Base-by-base conservation (phyloP, 2,888 invertebrate genomes). In the Epinotia bilunana region DNA sequence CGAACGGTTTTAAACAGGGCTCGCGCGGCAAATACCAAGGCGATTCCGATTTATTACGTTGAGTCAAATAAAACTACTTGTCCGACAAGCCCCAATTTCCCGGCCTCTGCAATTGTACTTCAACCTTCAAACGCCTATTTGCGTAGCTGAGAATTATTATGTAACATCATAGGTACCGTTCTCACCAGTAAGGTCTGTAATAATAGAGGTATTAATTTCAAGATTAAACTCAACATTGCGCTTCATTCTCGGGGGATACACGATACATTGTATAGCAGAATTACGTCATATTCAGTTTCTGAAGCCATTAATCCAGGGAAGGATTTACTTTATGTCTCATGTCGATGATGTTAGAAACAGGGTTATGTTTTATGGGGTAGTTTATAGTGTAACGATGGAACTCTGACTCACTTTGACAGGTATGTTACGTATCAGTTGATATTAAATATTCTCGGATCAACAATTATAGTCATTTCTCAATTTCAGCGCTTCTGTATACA, bases 251-350 rank as follows among this genome's bases (percentile, higher is more conserved):
- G 13, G 60, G 43, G 70, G 64, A 71, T 74, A 49, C n/a, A 16
- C 49, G 70, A 69, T 69, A 74, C 74, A 74, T 71, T 71, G 70
- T 74, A 65, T n/a, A 67, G 23, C 39, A 18, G 60, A 53, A 58
- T 63, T 49, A 53, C 64, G 70, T 70, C 70, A 71, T 65, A 71
- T 74, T 71, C 60, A 39, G 74, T 71, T 74, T 43, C 74, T 55
- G 70, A 39, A 64, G 57, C 69, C 7, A 65, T 28, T 65, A 20
- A 60, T 70, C 13, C n/a, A 53, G 49, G 49, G 20, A 23, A 53
- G 69, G 64, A 65, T 74, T 70, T 74, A 74, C 58, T 71, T 74
- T 55, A 60, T 39, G 69, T 49, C 63, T 13, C 60, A 28, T 65
- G 64, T 65, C 39, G 53, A 70, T 68, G 49, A 74, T 70, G 64